Evolutionary conservation across 1,140 invertebrate species (phyloP), one percentile per base, ranked within the genome.

Genomic region (Limonius californicus): DNA sequence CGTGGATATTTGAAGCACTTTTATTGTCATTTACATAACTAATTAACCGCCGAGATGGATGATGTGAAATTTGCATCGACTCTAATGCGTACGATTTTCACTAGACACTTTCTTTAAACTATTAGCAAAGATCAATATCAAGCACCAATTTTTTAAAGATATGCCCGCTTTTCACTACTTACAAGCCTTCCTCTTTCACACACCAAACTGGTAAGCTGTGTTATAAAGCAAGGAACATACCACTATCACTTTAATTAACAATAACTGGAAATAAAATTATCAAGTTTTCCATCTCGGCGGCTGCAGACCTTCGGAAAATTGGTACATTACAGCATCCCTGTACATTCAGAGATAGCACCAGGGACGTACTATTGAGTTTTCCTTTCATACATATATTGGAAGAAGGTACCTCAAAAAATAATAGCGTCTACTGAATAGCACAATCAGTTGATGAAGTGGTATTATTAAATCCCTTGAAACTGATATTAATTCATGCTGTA

Each of bases 201-300:
- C 23, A 27, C 23, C 23, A 27, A 27, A 27, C 23, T 27, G 23
- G 3, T 27, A 27, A 27, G 23, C 23, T 27, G 9, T 39, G 8
- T 39, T 39, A 39, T 12, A 39, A 39, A 39, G 8, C n/a, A 39
- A 39, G n/a, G 16, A 4, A 50, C n/a, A 16, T 14, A 50, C 12
- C 45, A 50, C 16, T 50, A 50, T 50, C 45, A 50, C 45, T 50
- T 50, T 18, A 50, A 19, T 50, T 50, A 21, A 50, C 14, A 50
- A 19, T 21, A 50, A 50, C 20, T 18, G 8, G 20, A 50, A 50
- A 21, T 18, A 50, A 21, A 50, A 50, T 50, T 16, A 21, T 50
- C 6, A 19, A 12, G 59, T 55, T 65, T 63, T 65, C 70, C 70
- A 70, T 71, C 70, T 70, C 65, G 70, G 68, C 70, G 70, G 68